Evolutionary conservation across 2,113 vertebrate genomes (phyloP), one percentile per base, ranked within the genome.

Genomic region (Connochaetes taurinus): DNA sequence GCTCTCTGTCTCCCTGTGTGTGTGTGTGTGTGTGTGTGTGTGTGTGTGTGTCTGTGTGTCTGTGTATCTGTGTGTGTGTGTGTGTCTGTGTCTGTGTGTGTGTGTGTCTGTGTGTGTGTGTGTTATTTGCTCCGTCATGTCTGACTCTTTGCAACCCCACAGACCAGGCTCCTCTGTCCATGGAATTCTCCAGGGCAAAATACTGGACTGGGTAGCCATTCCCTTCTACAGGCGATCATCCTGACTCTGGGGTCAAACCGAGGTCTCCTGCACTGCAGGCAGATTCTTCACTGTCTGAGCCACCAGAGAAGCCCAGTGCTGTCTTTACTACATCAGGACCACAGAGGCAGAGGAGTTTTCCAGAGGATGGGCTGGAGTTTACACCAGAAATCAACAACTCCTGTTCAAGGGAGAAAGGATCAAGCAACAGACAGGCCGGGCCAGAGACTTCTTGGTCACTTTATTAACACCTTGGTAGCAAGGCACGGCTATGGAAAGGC

Each of bases 91-190:
- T 9, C 1, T 45, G 10, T 2, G 47, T 12, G 10, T 47, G 14
- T 33, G 60, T n/a, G 5, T 40, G 36, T 25, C 21, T 36, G n/a
- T 67, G 19, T 71, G 67, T 74, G 4, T 25, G 71, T 13, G 0
- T 76, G 71, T 43, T 27, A 43, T 43, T 27, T 27, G 23, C 36
- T 43, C 3, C 25, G 71, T 43, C 11, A 14, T 43, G 11, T 76
- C 71, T 43, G 36, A 43, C 36, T 71, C n/a, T 74, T 25, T 27
- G 71, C 0, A 0, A 43, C 12, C 23, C 71, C 71, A 14, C 1
- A 27, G 36, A 43, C 36, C 23, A 76, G 36, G 36, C 36, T 14
- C 36, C 36, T 76, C 71, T 76, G 71, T 43, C 71, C 36, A 76
- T 7, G 71, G 71, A 27, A 27, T 76, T 76, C 36, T 43, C 23